Conservation (phyloP, 2,888 invertebrate species). For the Thecophora atra region DNA sequence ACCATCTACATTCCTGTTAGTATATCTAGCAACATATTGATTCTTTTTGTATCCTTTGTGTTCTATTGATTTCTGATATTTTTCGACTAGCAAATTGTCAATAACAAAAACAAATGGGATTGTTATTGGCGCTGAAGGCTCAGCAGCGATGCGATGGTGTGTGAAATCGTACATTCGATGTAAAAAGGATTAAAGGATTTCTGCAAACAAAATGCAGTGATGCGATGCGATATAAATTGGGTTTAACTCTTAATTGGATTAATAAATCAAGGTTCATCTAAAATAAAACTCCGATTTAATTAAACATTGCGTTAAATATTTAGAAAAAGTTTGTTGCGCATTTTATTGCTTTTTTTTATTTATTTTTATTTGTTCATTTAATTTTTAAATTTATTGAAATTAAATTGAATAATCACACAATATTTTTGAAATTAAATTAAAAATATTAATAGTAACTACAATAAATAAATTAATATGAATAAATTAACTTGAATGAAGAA, state of each 20-base stretch:
- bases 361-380: too few species aligned
- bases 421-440: too few species aligned
- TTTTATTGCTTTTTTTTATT: too few species aligned
- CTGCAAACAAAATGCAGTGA: neutral
- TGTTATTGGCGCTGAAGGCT: constrained; percentile 5
- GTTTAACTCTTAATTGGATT: neutral
- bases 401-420: too few species aligned
- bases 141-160: constrained; percentile 24
- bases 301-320: neutral
- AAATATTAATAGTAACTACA: too few species aligned
- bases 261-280: neutral
- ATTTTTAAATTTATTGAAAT: too few species aligned
- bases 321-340: neutral
- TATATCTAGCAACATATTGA: too few species aligned
- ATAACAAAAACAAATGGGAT: constrained; percentile 5
- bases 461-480: too few species aligned
- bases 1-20: too few species aligned
- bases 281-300: neutral
- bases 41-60: too few species aligned
- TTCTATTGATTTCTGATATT: neutral
- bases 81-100: neutral
- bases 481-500: too few species aligned
- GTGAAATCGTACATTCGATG: constrained; percentile 7
- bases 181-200: constrained; percentile 12
- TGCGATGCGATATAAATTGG: constrained; percentile 1